Evolutionary conservation across 1,140 invertebrate genomes (phyloP), one percentile per base, ranked within the genome.

Genomic region (Teleogryllus occipitalis): DNA sequence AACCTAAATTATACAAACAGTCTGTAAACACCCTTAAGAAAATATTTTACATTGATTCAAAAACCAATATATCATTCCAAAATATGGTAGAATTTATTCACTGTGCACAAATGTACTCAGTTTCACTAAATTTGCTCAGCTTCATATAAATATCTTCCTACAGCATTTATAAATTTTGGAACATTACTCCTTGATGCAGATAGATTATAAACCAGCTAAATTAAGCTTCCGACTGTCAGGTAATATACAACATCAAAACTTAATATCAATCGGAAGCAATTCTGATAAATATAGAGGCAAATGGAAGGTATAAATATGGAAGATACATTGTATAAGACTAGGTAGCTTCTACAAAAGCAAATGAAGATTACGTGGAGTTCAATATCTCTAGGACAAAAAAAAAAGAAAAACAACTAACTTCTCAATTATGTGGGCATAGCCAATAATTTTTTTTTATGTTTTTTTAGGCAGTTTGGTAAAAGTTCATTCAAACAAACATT

Each of bases 21-120:
- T 65, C 54, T 65, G 54, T 65, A 65, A 65, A 65, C 54, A 65
- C 54, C 54, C 10, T 65, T 65, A 65, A 65, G 54, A 65, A 65
- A 65, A 65, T 65, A 65, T 65, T 65, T 65, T 65, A 65, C 54
- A 65, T 65, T 65, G 54, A 65, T 65, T 65, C 54, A 65, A 65
- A 14, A 14, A 65, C 18, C 54, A 14, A 14, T 65, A 65, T 65
- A 65, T 65, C 54, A 65, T 65, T 65, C 54, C 54, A 65, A 65
- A 65, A 18, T 18, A 65, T 18, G 18, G 54, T 65, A 65, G 54
- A 65, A 14, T 18, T 14, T 14, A 65, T 18, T 14, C 54, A 65
- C 54, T 14, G 54, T 65, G 54, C 54, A 65, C 54, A 65, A 65
- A 65, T 65, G 54, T 65, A 65, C 54, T 65, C 54, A 65, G 54